Evolutionary conservation across 2,888 invertebrate species (phyloP), one percentile per base, ranked within the genome.

Genomic region (Pseudococcus longispinus): DNA sequence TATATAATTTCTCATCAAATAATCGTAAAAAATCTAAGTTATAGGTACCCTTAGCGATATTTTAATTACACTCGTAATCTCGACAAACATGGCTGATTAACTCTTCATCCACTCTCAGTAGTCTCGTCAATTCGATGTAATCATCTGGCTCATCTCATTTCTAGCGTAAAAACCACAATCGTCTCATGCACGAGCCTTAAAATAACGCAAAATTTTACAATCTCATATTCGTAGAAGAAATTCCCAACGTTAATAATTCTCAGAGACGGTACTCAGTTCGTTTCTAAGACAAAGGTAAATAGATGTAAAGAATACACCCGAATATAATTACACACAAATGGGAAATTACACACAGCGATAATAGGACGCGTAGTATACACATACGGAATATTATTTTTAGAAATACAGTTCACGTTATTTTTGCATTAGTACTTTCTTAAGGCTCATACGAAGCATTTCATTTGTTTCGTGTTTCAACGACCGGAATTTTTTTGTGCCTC

Each of bases 381-480:
- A 60, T 60, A 60, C 60, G 32, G 74, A 74, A 37, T 74, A 80
- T 26, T 80, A 80, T 80, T 80, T 80, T 80, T 80, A 80, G 77
- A 80, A 80, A 42, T 80, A 80, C 77, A 42, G 32, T 80, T 20
- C 42, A 80, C 77, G 77, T 80, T 80, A 80, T 80, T 80, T 80
- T 80, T 80, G 77, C 77, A 80, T 80, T 80, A 80, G 77, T 80
- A 29, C 77, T 80, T 80, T 80, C 77, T 80, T 80, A 80, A 80
- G 42, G 9, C 77, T 80, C 77, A 80, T 80, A 80, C 20, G 77
- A 80, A 80, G 77, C 77, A 80, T 80, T 80, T 80, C 77, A 80
- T 80, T 80, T 80, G 42, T 80, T 80, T 42, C 77, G 77, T 80
- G 77, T 80, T 80, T 37, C 42, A 37, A 15, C 77, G 70, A 70